These are phyloP conservation scores for Drosophila lacteicornis DNA, from an alignment of 1,140 invertebrate species.

Conservation along the genomic window DNA sequence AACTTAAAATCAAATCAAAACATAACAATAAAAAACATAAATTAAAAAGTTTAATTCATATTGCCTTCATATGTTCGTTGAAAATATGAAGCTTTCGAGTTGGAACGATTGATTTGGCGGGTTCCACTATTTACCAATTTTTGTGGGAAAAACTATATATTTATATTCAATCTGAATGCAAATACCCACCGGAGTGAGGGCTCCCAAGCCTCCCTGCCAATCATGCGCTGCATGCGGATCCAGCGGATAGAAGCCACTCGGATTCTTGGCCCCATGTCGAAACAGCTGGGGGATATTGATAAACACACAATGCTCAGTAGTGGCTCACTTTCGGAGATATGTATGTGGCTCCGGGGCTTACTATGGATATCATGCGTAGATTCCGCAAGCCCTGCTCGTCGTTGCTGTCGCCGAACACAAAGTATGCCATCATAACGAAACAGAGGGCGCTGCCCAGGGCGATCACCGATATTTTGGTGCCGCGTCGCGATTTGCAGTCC, in stretches of 20 bases:
- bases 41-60: too few relatives aligned
- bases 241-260: slow-evolving; percentile 88
- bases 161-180: too few relatives aligned
- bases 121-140: too few relatives aligned
- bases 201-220: slow-evolving; percentile 89
- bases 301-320: slow-evolving; percentile 13
- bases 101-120: too few relatives aligned
- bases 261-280: slow-evolving; percentile 91
- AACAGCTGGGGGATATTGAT: slow-evolving; percentile 86
- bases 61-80: too few relatives aligned
- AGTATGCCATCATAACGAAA: slow-evolving; percentile 84
- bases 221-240: slow-evolving; percentile 88
- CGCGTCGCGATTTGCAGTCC: slow-evolving; percentile 80
- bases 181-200: slow-evolving; percentile 88
- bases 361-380: slow-evolving; percentile 82
- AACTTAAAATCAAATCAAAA: too few relatives aligned
- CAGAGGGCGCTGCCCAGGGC: slow-evolving; percentile 74
- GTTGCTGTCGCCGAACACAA: slow-evolving; percentile 83
- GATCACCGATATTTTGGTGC: slow-evolving; percentile 84
- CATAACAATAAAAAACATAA: too few relatives aligned
- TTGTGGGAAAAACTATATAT: too few relatives aligned
- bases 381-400: slow-evolving; percentile 80
- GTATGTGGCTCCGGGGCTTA: slow-evolving; percentile 48
- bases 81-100: too few relatives aligned
- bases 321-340: slow-evolving; percentile 2